Conservation (phyloP, 2,113 vertebrate species). For the Coptodon rendalli region DNA sequence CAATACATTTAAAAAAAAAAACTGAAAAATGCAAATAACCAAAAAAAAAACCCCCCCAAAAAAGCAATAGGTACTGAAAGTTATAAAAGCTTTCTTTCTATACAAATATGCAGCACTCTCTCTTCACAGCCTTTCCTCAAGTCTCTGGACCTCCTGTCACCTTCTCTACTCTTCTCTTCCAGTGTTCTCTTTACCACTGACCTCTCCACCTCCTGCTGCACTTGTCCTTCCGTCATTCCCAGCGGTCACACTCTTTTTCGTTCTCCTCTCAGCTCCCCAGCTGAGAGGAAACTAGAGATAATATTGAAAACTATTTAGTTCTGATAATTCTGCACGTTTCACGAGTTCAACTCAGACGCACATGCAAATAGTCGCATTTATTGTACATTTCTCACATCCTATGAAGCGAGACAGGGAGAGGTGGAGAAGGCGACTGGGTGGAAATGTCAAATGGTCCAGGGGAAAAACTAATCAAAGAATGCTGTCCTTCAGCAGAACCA, state of each 20-base stretch:
- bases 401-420: background rate
- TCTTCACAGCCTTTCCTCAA: background rate
- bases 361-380: background rate
- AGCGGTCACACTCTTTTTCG: background rate
- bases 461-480: slow-evolving; percentile 57
- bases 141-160: background rate
- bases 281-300: too few species aligned
- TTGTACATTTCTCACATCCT: slow-evolving; percentile 6
- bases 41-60: background rate
- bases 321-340: background rate
- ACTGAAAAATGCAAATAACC: background rate
- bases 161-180: background rate
- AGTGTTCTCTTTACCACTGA: background rate
- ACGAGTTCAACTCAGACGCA: slow-evolving; percentile 1
- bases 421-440: slow-evolving; percentile 1
- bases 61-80: background rate
- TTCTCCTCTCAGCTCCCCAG: background rate
- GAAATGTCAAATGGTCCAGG: slow-evolving; percentile 35
- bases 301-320: background rate
- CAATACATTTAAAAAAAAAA: too few species aligned
- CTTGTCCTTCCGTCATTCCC: background rate
- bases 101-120: background rate
- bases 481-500: slow-evolving; percentile 33
- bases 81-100: background rate
- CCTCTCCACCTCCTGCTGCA: background rate